Percentiles rank a stretch among this genome's conserved stretches.
Conservation (phyloP, 2,888 invertebrate species). For the Hipparchia sbordonii region DNA sequence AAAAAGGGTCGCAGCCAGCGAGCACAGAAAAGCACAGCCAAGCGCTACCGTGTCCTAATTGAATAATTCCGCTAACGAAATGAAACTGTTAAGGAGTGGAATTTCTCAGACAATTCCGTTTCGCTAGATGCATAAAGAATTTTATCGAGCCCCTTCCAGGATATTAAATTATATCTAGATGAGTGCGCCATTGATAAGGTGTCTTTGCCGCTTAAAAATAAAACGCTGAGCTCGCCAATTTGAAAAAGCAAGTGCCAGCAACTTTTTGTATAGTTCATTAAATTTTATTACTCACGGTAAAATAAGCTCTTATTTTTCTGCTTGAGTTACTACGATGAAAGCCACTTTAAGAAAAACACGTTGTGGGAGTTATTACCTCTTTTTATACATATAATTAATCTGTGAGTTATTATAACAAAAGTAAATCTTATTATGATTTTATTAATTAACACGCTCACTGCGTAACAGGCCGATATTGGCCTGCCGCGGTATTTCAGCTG, state of each 20-base stretch:
- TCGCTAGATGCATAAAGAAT: slow-evolving; percentile 71
- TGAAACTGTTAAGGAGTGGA: slow-evolving; percentile 60
- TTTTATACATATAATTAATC: too few species aligned
- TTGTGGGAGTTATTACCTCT: too few species aligned
- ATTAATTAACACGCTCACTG: too few species aligned
- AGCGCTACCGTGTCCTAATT: slow-evolving; percentile 60
- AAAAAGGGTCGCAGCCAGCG: slow-evolving; percentile 29
- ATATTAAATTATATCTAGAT: slow-evolving; percentile 43
- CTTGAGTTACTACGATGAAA: background rate
- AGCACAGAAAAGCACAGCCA: slow-evolving; percentile 34
- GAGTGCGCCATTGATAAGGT: slow-evolving; percentile 39
- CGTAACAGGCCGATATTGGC: too few species aligned
- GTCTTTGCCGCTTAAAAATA: slow-evolving; percentile 20
- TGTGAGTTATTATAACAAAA: too few species aligned
- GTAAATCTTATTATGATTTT: background rate
- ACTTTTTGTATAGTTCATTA: background rate
- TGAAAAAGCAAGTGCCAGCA: background rate
- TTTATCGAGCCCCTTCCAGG: slow-evolving; percentile 55
- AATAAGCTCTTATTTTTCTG: too few species aligned
- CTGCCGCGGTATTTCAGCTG: too few species aligned
- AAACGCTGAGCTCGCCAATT: background rate
- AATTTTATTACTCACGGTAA: background rate
- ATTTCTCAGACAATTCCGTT: slow-evolving; percentile 65
- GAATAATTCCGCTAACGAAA: slow-evolving; percentile 78
- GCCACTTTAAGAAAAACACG: too few species aligned